A percentile compares a stretch with the other conserved stretches of the same genome.
Conservation (phyloP, 1,140 invertebrate species). For the Asbolus verrucosus region DNA sequence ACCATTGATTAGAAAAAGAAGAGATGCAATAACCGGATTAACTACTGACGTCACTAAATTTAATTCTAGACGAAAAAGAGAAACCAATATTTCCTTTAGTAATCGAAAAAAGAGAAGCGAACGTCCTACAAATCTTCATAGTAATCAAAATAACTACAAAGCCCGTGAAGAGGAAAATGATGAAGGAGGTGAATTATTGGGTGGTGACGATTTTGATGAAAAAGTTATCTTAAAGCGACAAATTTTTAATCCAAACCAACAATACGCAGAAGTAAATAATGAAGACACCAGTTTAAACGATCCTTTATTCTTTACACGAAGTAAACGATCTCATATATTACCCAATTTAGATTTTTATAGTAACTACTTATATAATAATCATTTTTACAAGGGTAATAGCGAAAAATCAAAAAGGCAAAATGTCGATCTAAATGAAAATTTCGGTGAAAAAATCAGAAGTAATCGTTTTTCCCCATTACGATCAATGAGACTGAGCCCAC, state of each 20-base stretch:
- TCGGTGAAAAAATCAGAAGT: not conserved
- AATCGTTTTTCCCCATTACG: not conserved
- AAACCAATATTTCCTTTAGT: not conserved
- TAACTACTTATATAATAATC: not conserved
- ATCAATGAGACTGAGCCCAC: not conserved
- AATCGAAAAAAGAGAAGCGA: not conserved
- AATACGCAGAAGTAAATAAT: not conserved
- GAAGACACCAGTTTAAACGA: not conserved
- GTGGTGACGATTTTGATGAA: slow-evolving; percentile 14
- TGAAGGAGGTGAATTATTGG: slow-evolving; percentile 9
- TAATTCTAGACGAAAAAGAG: not conserved
- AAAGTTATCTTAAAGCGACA: not conserved
- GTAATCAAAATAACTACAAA: not conserved
- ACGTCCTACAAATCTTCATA: not conserved
- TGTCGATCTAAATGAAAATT: not conserved
- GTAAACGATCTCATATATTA: not conserved
- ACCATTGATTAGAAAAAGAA: slow-evolving; percentile 53
- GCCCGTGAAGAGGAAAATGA: not conserved
- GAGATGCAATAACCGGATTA: not conserved
- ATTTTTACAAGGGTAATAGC: slow-evolving; percentile 15
- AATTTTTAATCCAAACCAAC: not conserved
- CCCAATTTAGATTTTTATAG: not conserved
- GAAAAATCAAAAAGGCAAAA: not conserved
- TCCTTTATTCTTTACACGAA: not conserved
- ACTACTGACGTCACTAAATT: not conserved